Evolutionary conservation across 2,888 invertebrate species (phyloP), one percentile per base, ranked within the genome.

Genomic region (Papilio protenor): DNA sequence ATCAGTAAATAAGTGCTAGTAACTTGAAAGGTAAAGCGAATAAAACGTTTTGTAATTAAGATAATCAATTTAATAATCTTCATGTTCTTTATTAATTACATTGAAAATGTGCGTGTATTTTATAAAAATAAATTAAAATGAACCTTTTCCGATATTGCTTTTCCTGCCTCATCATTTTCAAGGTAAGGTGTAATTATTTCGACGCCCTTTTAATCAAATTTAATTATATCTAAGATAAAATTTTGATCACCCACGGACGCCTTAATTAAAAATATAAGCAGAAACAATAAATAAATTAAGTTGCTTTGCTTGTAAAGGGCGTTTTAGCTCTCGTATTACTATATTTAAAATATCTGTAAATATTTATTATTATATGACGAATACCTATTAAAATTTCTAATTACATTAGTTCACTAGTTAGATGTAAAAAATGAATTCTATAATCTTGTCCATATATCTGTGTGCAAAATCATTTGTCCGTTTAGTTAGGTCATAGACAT

Each of bases 221-320:
- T 55, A 75, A 69, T 75, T 66, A 75, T 55, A 69, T 49, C 33
- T 64, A 61, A 64, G 45, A 45, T 27, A 64, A 23, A 47, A 55
- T 21, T 75, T 52, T n/a, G 40, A 66, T 40, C 66, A 11, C 14
- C 66, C 27, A 66, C 33, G 11, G 40, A 66, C 10, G 66, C 40
- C 40, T 66, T 66, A 18, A 66, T 66, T 40, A 40, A 66, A 66
- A 40, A 64, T 64, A 64, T 40, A 64, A 10, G 12, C 40, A 16
- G 27, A 27, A 61, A 61, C 14, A 61, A 18, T 14, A 64, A 66
- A 11, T n/a, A n/a, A 66, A 40, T 66, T 66, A 27, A n/a, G 10
- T 40, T 40, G 10, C n/a, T 66, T 66, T 52, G 52, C 52, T 52
- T 52, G 18, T 52, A 14, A 14, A 49, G 49, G 16, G 49, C 14